Evolutionary conservation across 2,113 vertebrate species (phyloP).

Genomic region (Casuarius casuarius): DNA sequence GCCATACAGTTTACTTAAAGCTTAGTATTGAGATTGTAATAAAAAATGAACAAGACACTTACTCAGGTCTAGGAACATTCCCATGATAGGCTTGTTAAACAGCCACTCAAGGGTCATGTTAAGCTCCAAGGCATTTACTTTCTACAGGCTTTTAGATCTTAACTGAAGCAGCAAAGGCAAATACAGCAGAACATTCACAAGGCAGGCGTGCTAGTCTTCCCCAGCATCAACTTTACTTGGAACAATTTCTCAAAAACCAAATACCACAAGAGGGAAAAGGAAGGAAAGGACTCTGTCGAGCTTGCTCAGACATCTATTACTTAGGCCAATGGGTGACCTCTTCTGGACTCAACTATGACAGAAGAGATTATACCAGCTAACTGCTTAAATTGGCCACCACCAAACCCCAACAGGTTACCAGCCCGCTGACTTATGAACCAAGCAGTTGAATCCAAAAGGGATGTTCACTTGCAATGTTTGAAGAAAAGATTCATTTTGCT

Average conservation of each 20-base stretch:
- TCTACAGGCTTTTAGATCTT: not conserved
- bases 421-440: not conserved
- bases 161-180: not conserved
- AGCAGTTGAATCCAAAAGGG: not conserved
- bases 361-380: not conserved
- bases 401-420: not conserved
- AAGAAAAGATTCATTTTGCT: not conserved
- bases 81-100: not conserved
- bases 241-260: not conserved
- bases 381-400: not conserved
- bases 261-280: not conserved
- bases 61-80: not conserved
- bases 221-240: not conserved
- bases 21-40: not conserved
- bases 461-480: not conserved
- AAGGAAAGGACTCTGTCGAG: not conserved
- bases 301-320: not conserved
- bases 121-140: not conserved
- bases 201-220: rapidly evolving
- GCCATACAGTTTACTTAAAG: not conserved
- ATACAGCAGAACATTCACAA: not conserved
- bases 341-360: not conserved
- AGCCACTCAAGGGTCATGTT: not conserved
- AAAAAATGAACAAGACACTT: not conserved
- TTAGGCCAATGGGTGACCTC: not conserved